Conservation (phyloP, 2,888 invertebrate genomes). For the Hartigia nigra region DNA sequence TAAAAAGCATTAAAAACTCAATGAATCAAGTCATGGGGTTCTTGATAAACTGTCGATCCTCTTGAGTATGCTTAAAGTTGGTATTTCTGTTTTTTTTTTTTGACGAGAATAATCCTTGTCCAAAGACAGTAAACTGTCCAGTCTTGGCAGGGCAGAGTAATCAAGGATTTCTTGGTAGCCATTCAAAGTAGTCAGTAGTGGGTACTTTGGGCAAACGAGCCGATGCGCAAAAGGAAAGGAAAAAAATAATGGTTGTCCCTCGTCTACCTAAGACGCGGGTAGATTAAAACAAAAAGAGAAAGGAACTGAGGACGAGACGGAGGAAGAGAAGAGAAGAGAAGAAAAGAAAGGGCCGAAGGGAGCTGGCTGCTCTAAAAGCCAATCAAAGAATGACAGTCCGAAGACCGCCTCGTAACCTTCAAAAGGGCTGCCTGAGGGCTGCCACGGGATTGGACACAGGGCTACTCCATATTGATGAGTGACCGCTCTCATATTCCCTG, state of each 20-base stretch:
- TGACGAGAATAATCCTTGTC: not conserved
- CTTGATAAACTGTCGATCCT: not conserved
- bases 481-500: constrained; percentile 39
- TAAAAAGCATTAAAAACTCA: not conserved
- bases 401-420: constrained; percentile 57
- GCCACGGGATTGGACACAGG: constrained; percentile 56
- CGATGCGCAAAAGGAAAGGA: constrained; percentile 12
- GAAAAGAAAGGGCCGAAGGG: constrained; percentile 27
- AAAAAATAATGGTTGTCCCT: constrained; percentile 21
- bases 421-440: constrained; percentile 60
- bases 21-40: not conserved
- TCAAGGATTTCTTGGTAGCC: not conserved
- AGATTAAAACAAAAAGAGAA: constrained; percentile 24
- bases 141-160: not conserved
- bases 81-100: not conserved
- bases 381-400: constrained; percentile 65
- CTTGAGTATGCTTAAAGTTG: not conserved
- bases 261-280: constrained; percentile 29
- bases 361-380: constrained; percentile 56
- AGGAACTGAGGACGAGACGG: not conserved
- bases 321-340: constrained; percentile 41
- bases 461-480: constrained; percentile 65
- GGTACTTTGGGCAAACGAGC: constrained; percentile 17
- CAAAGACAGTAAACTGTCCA: not conserved
- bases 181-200: not conserved